Percentiles rank a stretch among this genome's conserved stretches.
These are phyloP conservation scores for Mellivora capensis DNA, from an alignment of 2,113 vertebrate genomes.

Conservation along the genomic window DNA sequence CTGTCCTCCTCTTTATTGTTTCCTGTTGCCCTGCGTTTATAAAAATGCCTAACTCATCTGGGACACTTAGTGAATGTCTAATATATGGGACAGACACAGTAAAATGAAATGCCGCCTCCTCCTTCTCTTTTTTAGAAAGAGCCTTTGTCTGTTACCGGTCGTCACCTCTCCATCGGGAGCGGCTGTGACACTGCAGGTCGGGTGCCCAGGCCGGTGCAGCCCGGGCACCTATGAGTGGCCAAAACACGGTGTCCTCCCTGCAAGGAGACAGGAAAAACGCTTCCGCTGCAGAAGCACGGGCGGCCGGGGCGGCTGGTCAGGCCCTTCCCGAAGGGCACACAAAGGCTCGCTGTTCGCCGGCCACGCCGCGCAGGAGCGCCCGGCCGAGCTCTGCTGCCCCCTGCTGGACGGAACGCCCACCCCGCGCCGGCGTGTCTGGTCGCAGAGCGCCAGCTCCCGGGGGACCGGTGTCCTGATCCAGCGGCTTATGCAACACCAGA, in stretches of 20 bases:
- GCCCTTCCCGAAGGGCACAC: background rate
- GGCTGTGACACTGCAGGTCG: accelerated
- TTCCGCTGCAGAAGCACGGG: background rate
- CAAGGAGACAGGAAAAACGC: background rate
- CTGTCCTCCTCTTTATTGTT: background rate
- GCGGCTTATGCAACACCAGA: slow-evolving; percentile 30
- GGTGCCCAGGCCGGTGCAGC: background rate
- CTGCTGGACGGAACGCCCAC: slow-evolving; percentile 40
- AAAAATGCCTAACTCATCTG: background rate
- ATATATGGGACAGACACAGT: background rate
- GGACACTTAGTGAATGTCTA: background rate
- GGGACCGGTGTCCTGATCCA: background rate
- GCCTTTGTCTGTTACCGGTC: background rate
- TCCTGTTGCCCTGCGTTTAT: background rate
- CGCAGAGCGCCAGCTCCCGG: background rate
- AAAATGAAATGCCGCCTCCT: background rate
- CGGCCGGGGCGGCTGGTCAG: accelerated
- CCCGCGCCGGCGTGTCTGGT: background rate
- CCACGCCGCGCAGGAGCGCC: background rate
- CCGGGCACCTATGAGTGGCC: background rate
- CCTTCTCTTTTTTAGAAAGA: background rate
- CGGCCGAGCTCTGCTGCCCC: slow-evolving; percentile 62
- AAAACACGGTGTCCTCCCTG: background rate
- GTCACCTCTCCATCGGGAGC: background rate
- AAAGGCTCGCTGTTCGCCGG: accelerated